phyloP scores from a whole-genome alignment of 2,113 vertebrate species.

The Odontesthes bonariensis region DNA sequence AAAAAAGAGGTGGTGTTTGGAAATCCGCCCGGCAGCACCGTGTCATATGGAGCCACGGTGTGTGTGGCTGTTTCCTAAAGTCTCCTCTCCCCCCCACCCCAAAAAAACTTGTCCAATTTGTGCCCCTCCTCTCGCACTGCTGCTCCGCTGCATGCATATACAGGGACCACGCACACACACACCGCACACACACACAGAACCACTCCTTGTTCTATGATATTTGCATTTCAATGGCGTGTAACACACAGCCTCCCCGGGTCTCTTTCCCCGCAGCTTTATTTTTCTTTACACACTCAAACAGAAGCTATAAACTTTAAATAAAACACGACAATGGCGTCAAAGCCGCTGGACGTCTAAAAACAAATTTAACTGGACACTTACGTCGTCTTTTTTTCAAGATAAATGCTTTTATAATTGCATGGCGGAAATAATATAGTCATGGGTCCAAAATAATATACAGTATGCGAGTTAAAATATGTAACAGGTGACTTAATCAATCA shows the following conservation, averaged over 20 bases:
- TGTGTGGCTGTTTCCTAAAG: conserved; percentile 84
- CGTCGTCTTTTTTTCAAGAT: not conserved
- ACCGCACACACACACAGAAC: conserved; percentile 77
- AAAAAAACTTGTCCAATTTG: conserved; percentile 84
- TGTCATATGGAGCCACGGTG: conserved; percentile 75
- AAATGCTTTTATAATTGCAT: conserved; percentile 1
- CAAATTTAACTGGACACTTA: conserved; percentile 1
- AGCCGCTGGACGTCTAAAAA: conserved; percentile 26
- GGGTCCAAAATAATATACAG: not conserved
- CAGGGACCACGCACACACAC: conserved; percentile 58
- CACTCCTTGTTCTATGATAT: conserved; percentile 87
- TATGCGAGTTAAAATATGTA: not conserved
- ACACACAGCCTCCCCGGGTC: conserved; percentile 77
- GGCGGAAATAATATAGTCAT: not conserved
- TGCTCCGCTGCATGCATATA: conserved; percentile 74
- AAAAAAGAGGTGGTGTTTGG: conserved; percentile 39
- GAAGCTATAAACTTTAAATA: conserved; percentile 75
- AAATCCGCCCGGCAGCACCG: conserved; percentile 65
- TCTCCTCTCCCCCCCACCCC: conserved; percentile 73
- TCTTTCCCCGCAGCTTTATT: conserved; percentile 70
- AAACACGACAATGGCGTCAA: conserved; percentile 64
- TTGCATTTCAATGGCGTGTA: conserved; percentile 88
- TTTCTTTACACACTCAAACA: conserved; percentile 72
- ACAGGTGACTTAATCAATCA: conserved; percentile 45
- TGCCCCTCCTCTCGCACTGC: conserved; percentile 78